Evolutionary conservation across 2,888 invertebrate species (phyloP).

Genomic region (Parnassius mnemosyne): DNA sequence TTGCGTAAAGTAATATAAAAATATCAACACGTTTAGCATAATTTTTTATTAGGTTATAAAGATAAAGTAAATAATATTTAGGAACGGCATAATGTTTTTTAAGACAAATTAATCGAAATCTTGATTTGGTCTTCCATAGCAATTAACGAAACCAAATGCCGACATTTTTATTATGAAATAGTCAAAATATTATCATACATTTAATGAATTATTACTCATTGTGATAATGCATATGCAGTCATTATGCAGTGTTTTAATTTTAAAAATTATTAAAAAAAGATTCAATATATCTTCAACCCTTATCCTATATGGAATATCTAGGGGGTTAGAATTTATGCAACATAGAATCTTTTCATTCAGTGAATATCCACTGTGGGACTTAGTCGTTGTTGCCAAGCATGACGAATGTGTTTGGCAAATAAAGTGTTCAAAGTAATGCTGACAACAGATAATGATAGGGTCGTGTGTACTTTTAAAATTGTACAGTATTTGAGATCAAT

Average conservation of each 20-base stretch:
- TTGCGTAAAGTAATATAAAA: background rate
- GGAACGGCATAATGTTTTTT: background rate
- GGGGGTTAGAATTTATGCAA: too few relatives aligned
- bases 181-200: background rate
- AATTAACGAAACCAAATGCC: background rate
- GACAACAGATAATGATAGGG: too few relatives aligned
- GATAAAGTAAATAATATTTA: background rate
- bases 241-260: background rate
- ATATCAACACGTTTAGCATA: background rate
- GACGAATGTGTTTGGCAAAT: too few relatives aligned
- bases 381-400: too few relatives aligned
- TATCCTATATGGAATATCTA: background rate
- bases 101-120: background rate
- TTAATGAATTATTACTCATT: background rate
- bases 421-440: too few relatives aligned
- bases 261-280: background rate
- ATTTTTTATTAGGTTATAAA: background rate
- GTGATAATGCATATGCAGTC: background rate
- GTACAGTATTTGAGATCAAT: too few relatives aligned
- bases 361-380: too few relatives aligned
- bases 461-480: too few relatives aligned
- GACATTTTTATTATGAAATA: background rate
- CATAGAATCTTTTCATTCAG: too few relatives aligned
- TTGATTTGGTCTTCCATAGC: background rate
- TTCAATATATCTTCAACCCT: background rate